Evolutionary conservation across 1,140 invertebrate species (phyloP), one percentile per base, ranked within the genome.

Genomic region (Paracyclopina nana): DNA sequence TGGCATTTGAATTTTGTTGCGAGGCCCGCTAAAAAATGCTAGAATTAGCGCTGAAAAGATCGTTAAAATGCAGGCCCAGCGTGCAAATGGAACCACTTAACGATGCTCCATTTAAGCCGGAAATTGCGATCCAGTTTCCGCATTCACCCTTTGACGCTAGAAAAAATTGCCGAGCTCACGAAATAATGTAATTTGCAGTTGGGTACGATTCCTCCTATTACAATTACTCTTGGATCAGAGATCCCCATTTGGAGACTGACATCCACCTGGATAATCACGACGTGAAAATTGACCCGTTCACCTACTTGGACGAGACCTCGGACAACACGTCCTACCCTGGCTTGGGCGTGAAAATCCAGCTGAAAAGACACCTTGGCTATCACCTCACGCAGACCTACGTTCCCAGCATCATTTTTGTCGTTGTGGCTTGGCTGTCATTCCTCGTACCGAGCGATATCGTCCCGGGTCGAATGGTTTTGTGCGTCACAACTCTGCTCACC

Each of bases 401-500:
- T 14, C 56, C 56, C 14, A 56, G 54, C 6, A 41, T 24, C 12
- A 54, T 57, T 8, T 55, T 57, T 24, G 56, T 57, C 20, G 25
- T 41, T 9, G 53, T 57, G 6, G 54, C 54, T 30, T 57, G 57
- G 57, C 49, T 57, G 18, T 55, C 53, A 24, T 57, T 57, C 48
- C 54, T 57, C 20, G 41, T 57, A 8, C 57, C 57, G 3, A 41
- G 50, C 11, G 55, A 55, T n/a, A 24, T 54, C 9, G 50, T 57
- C 20, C 56, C 56, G 1, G 57, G 54, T 6, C 45, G 57, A 20
- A 57, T 57, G 53, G 56, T 57, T 8, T 40, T 57, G 16, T 57
- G 56, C 2, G 57, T 57, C 16, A 57, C 57, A 22, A 57, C 57
- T 1, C 49, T 57, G 14, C 55, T 57, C 49, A 57, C 57, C 0